These are phyloP conservation scores for Isaurus tuberculatus DNA, from an alignment of 92 coral and sea anemone genomes.

Conservation along the genomic window DNA sequence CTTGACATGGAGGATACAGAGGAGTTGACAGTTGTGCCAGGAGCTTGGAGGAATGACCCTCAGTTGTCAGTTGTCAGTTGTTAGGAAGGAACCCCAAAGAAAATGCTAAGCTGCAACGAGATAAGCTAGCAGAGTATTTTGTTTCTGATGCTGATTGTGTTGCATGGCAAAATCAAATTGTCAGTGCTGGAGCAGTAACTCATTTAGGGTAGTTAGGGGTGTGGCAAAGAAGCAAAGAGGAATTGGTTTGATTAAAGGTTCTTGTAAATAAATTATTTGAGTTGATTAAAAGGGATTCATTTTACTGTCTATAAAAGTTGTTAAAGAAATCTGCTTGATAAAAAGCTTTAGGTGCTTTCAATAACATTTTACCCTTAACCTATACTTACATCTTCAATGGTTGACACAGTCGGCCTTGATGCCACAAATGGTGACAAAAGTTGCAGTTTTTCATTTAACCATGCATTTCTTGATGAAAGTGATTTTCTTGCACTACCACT, in stretches of 20 bases:
- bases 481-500: conserved; percentile 15
- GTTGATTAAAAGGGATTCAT: no score
- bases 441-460: background rate
- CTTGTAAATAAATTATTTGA: no score
- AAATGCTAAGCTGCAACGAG: no score
- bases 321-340: no score
- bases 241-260: no score
- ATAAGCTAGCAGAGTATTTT: no score
- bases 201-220: no score
- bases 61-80: background rate
- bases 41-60: background rate
- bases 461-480: background rate
- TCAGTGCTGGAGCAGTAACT: background rate
- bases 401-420: background rate
- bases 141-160: background rate
- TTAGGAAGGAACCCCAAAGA: no score
- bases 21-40: background rate
- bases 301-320: no score
- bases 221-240: no score
- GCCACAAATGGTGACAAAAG: conserved; percentile 14
- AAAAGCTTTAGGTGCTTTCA: no score
- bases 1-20: background rate
- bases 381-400: background rate
- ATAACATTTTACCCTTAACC: background rate
- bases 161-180: background rate